A percentile compares a stretch with the other conserved stretches of the same genome.
Evolutionary conservation across 2,113 vertebrate genomes (phyloP).

Genomic region (Odocoileus hemionus): DNA sequence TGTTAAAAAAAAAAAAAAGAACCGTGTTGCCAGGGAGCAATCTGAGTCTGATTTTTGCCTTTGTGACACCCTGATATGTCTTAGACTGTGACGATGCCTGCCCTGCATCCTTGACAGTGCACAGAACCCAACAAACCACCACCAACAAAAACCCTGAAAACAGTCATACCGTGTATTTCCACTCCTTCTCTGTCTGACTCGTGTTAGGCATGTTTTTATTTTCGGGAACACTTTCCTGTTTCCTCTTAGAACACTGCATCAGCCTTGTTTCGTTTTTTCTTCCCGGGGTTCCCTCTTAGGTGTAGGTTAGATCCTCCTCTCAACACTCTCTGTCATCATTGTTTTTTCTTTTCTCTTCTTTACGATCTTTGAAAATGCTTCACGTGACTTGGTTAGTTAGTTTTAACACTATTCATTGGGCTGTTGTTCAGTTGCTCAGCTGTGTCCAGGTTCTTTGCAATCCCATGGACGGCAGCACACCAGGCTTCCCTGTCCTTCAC

Average conservation of each 20-base stretch:
- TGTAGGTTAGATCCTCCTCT: not conserved
- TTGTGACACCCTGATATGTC: not conserved
- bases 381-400: too few relatives aligned
- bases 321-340: not conserved
- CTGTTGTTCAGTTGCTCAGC: not conserved
- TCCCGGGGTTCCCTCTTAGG: not conserved
- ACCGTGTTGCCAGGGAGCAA: not conserved
- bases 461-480: not conserved
- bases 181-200: not conserved
- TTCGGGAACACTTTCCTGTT: not conserved
- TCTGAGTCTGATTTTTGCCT: not conserved
- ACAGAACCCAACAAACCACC: not conserved
- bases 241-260: not conserved
- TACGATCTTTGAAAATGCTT: not conserved
- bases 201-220: not conserved
- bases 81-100: not conserved
- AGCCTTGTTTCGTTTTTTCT: not conserved
- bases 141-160: fast-evolving
- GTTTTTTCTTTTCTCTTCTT: not conserved
- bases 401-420: too few relatives aligned
- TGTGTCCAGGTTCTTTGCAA: not conserved
- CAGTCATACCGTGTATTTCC: fast-evolving
- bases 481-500: not conserved
- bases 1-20: not conserved
- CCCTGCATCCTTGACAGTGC: not conserved